Conservation (phyloP, 2,888 invertebrate species). For the Syritta pipiens region DNA sequence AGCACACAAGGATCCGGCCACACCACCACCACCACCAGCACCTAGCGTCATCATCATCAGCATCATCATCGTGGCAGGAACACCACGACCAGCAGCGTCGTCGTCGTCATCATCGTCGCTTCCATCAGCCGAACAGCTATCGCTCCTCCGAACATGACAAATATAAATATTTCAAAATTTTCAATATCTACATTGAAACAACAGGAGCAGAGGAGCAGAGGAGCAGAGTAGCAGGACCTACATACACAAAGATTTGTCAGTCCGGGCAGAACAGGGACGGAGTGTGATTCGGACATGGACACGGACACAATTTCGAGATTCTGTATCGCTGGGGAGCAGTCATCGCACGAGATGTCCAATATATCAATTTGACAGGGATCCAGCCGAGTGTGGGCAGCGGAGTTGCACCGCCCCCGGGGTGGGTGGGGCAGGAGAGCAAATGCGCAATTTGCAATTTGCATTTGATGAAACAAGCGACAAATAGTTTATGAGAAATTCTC, state of each 20-base stretch:
- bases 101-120: constrained; percentile 14
- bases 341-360: constrained; percentile 57
- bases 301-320: constrained; percentile 63
- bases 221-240: not conserved
- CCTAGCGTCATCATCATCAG: constrained; percentile 28
- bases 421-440: constrained; percentile 18
- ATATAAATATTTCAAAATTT: constrained; percentile 68
- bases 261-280: constrained; percentile 29
- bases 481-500: constrained; percentile 23
- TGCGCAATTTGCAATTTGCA: constrained; percentile 46
- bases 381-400: not conserved
- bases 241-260: constrained; percentile 5
- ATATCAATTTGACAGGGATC: constrained; percentile 61
- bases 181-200: constrained; percentile 44
- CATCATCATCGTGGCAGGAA: constrained; percentile 24
- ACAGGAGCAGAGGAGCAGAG: not conserved
- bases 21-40: constrained; percentile 15
- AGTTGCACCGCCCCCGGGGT: too few species aligned
- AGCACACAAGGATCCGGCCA: constrained; percentile 35
- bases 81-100: not conserved
- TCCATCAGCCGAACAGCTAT: constrained; percentile 37
- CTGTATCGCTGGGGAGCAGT: constrained; percentile 44
- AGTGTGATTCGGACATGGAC: constrained; percentile 59
- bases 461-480: constrained; percentile 49
- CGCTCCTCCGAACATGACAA: constrained; percentile 31